Evolutionary conservation across 2,797 vertebrate genomes (phyloP), one percentile per base, ranked within the genome.

Genomic region (Acestrorhynchus altus): DNA sequence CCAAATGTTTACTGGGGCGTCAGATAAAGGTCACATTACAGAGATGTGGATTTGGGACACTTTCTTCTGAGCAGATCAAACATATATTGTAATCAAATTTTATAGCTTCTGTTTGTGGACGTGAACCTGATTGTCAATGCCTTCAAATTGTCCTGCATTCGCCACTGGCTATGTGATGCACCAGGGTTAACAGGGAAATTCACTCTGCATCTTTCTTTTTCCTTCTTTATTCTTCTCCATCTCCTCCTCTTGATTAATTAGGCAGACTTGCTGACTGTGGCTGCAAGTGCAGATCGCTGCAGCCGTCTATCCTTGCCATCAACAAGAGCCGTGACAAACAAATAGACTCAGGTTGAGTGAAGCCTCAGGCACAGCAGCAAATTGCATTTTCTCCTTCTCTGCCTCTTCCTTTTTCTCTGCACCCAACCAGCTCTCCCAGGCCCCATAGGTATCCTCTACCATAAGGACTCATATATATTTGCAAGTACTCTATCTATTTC

Each of bases 181-280:
- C 26, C 28, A 16, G 15, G 16, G 56, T 7, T 31, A 35, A 35
- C 26, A 8, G n/a, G n/a, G n/a, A n/a, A n/a, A n/a, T n/a, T n/a
- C n/a, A n/a, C n/a, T n/a, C n/a, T n/a, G n/a, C n/a, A n/a, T n/a
- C n/a, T n/a, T n/a, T 16, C 16, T 10, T 16, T 60, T 26, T 56
- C 52, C 24, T n/a, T 16, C 6, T 51, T 51, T 51, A 16, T 51
- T 54, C 18, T 35, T 35, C n/a, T 69, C 22, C 65, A 18, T 57
- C 68, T 83, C 66, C 73, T 35, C 77, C 56, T 52, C 77, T 82
- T 88, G 81, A 90, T 89, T 89, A 88, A 91, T 90, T 88, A 89
- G 82, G 56, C 81, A 49, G 84, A 80, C 82, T 70, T 81, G 82
- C 85, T 81, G 85, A 88, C 86, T 63, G 83, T 75, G 71, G 64